Conservation (phyloP, 2,113 vertebrate species). For the Gallinago jamesoni region DNA sequence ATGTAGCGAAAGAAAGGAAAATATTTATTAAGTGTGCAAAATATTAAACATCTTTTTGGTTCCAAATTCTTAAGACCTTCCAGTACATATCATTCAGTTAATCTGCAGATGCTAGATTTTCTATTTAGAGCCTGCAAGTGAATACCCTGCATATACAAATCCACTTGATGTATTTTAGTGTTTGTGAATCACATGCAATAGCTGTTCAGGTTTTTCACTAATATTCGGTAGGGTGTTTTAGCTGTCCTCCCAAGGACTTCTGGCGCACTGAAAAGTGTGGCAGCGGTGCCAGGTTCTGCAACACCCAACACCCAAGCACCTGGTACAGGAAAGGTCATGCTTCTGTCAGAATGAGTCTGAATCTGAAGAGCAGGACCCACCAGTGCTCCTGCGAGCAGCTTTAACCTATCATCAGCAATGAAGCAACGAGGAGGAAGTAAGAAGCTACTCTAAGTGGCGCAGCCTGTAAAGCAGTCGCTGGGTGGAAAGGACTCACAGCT, state of each 20-base stretch:
- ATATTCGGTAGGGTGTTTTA: background rate
- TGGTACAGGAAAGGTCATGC: rapidly evolving
- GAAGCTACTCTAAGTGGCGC: background rate
- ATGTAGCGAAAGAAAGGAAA: background rate
- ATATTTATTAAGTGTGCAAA: background rate
- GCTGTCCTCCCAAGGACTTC: background rate
- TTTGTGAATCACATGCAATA: background rate
- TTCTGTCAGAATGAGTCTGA: background rate
- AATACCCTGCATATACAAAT: background rate
- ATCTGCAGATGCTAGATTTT: background rate
- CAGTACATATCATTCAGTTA: background rate
- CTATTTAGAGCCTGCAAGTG: background rate
- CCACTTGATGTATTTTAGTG: background rate
- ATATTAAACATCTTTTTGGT: background rate
- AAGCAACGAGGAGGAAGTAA: background rate
- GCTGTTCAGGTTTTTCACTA: background rate
- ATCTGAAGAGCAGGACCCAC: background rate
- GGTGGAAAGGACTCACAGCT: background rate
- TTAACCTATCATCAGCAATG: rapidly evolving
- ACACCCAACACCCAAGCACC: rapidly evolving
- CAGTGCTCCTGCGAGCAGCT: rapidly evolving
- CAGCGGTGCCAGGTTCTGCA: background rate
- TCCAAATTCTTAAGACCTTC: background rate
- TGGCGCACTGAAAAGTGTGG: background rate
- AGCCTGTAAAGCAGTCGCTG: background rate